Base-by-base conservation (phyloP, 2,888 invertebrate genomes). In the Eupithecia exiguata region DNA sequence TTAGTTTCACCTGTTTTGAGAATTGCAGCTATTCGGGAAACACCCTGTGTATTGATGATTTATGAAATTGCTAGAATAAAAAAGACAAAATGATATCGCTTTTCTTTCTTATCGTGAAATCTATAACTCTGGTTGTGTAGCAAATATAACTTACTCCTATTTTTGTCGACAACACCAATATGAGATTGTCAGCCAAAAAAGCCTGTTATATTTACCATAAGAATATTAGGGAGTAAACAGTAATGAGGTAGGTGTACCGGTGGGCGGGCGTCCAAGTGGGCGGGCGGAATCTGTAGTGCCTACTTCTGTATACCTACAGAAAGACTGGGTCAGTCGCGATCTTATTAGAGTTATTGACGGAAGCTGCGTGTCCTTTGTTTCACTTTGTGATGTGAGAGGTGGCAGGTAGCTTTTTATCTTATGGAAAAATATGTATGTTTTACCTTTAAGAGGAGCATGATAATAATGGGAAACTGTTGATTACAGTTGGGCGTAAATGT, bases 221-320 rank as follows among this genome's bases (percentile, higher is more conserved):
- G 63, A 74, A 74, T 79, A 79, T 78, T 78, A 69, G 76, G 72
- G 66, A 40, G 69, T 69, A 67, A 66, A 78, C 69, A 75, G 75
- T 75, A 78, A 79, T 76, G 73, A 79, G 77, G 79, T 78, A 77
- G 80, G 81, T 71, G 76, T 71, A 75, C 40, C 66, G 74, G 71
- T 79, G 78, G 80, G 80, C 75, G 78, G 78, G 71, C 74, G 76
- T 68, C 70, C 72, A 68, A 67, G 74, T 77, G 77, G 80, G 78
- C 77, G 80, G 81, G 77, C 79, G 79, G 79, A 78, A 79, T 65
- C 75, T 72, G 76, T 71, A 73, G 75, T 77, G 71, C 72, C 76
- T 76, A 75, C 79, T 80, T 72, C 76, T 76, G 71, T 77, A 79
- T 74, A 77, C 77, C 75, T 77, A 76, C 74, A 69, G 43, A 65